These are phyloP conservation scores for Tenualosa ilisha DNA, from an alignment of 2,797 vertebrate genomes.

Conservation along the genomic window DNA sequence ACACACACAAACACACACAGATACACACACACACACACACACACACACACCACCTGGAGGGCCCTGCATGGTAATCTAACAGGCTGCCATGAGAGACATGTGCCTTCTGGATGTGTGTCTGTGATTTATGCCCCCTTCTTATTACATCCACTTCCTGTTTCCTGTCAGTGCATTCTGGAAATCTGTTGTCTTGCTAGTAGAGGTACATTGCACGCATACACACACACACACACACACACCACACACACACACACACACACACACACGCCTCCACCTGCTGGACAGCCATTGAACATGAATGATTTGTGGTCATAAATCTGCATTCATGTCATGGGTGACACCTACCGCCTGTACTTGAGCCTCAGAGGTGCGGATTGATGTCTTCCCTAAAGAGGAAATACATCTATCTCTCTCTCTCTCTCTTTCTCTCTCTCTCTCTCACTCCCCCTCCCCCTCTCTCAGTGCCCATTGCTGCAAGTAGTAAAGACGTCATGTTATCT, in stretches of 20 bases:
- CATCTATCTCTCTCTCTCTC: neutral
- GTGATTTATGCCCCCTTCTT: neutral
- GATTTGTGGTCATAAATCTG: constrained; percentile 17
- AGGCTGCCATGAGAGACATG: neutral
- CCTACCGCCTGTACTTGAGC: neutral
- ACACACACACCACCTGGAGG: neutral
- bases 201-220: neutral
- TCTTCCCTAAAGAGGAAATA: neutral
- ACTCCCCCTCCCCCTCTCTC: neutral
- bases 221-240: neutral
- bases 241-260: neutral
- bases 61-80: neutral
- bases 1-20: neutral
- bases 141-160: constrained; percentile 8
- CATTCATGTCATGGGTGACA: neutral
- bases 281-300: neutral
- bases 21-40: neutral
- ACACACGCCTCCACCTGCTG: neutral
- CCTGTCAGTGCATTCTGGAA: neutral
- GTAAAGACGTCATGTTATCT: constrained; percentile 7
- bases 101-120: neutral
- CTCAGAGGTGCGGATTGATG: neutral
- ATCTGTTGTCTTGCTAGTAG: neutral
- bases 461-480: neutral
- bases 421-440: neutral